phyloP scores from a whole-genome alignment of 1,140 invertebrate genomes.

The Nephotettix cincticeps region DNA sequence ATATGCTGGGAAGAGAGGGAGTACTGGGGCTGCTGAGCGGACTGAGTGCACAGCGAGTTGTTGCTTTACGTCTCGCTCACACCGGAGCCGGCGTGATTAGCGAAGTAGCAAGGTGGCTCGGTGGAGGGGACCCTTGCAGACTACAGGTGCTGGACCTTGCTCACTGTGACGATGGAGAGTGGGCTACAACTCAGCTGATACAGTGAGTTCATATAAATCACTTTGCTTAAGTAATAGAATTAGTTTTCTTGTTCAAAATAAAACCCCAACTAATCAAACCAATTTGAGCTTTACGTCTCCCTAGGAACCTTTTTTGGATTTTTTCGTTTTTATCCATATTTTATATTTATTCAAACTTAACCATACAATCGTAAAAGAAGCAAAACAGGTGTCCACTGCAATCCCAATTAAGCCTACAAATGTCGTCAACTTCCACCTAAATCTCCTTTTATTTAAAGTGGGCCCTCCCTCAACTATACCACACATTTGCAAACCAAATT shows the following conservation, averaged over 20 bases:
- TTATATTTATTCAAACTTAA: neutral
- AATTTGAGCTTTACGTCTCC: neutral
- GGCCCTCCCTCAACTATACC: too few species aligned
- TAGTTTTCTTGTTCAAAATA: neutral
- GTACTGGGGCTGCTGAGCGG: conserved; percentile 22
- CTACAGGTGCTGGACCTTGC: neutral
- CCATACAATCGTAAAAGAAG: too few species aligned
- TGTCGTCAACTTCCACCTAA: too few species aligned
- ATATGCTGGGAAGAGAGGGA: conserved; percentile 35
- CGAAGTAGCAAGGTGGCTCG: conserved; percentile 28
- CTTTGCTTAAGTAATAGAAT: neutral
- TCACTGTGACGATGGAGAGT: neutral
- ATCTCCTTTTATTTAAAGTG: too few species aligned
- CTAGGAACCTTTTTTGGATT: neutral
- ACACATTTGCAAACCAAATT: too few species aligned
- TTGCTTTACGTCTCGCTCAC: conserved; percentile 10
- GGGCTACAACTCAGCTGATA: neutral
- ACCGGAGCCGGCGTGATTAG: conserved; percentile 18
- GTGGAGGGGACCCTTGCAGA: neutral
- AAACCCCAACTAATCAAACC: neutral
- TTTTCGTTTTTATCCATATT: neutral
- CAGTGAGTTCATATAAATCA: neutral
- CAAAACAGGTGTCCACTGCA: too few species aligned
- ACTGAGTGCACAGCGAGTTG: conserved; percentile 12
- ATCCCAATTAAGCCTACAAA: too few species aligned